Base-by-base conservation (phyloP, 1,140 invertebrate species). In the Psilanteris sp. region DNA sequence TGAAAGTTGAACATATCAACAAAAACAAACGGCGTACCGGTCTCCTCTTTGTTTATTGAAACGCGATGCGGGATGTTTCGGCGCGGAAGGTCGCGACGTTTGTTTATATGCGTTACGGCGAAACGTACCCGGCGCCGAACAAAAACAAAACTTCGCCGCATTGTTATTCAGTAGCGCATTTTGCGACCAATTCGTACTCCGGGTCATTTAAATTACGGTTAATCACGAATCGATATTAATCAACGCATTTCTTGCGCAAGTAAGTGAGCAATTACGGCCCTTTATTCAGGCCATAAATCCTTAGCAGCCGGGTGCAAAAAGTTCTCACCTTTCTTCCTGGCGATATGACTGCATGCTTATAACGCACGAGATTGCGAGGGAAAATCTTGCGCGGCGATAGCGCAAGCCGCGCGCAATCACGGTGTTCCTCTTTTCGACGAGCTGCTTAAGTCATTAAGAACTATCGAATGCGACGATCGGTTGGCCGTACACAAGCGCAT, bases 401-500 rank as follows among this genome's bases (percentile, higher is more conserved):
- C 55, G 29, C 20, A 31, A 46, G 39, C 50, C n/a, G n/a, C 37
- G 39, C 32, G 24, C 43, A 57, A 57, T 68, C 43, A 36, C 20
- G 46, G 54, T 50, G 37, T 71, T 71, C 57, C 59, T 64, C 68
- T 57, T 57, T 50, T 73, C 46, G 52, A 57, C 68, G 57, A 64
- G 57, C 43, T 64, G 46, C 50, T 64, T 62, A 55, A 72, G 55
- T 62, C 55, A 72, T 72, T 72, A 73, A 55, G 57, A 64, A 72
- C 68, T 73, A 64, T 73, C 68, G 68, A 73, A 64, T 36, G 68
- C 68, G 59, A 73, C 59, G 57, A 73, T 73, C 68, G 57, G 68
- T 48, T 55, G 8, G 9, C 64, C 15, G n/a, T n/a, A n/a, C n/a
- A n/a, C n/a, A n/a, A n/a, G n/a, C n/a, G n/a, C 16, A 37, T 62